Evolutionary conservation across 2,113 vertebrate genomes (phyloP), one percentile per base, ranked within the genome.

Genomic region (Meleagris gallopavo): DNA sequence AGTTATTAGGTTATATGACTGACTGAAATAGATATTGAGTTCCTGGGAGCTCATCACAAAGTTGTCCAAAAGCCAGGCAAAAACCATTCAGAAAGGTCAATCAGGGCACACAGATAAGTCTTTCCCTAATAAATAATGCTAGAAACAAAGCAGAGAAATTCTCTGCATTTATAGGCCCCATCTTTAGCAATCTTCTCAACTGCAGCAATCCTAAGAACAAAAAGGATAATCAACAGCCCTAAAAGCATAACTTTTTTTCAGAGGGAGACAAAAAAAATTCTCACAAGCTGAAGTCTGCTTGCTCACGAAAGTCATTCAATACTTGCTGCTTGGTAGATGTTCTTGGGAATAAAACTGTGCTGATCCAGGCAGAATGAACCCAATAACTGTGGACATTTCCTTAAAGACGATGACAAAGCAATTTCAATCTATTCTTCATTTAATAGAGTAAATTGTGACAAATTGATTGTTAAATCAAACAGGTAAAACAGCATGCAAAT

Each of bases 401-500:
- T 62, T 45, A 67, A 27, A 78, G 30, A 55, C 17, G 38, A 84
- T 65, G 73, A 57, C 20, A 78, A 43, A 34, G 70, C 46, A 95
- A 54, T 10, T 62, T 36, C 57, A 69, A 38, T 38, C 71, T 86
- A 6, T 8, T 65, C 36, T 83, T 81, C 24, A 75, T 78, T 81
- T 15, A 75, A 71, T 43, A 50, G 32, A 65, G 62, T 65, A 69
- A 30, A 70, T 10, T 60, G 57, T 69, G 32, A 84, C 34, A 86
- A 93, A 67, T 13, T 64, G 36, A 77, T 29, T 77, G 50, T 79
- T 84, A 64, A 86, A 82, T 71, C 61, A 78, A 57, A 54, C 54
- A 89, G 45, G 77, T 94, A 93, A 77, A 73, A 30, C 66, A 93
- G 15, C 12, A 40, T 58, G 38, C n/a, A 93, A 67, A 86, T 81